A percentile compares a stretch with the other conserved stretches of the same genome.
Conservation (phyloP, 2,797 vertebrate genomes). For the Muraenolepis orangiensis region DNA sequence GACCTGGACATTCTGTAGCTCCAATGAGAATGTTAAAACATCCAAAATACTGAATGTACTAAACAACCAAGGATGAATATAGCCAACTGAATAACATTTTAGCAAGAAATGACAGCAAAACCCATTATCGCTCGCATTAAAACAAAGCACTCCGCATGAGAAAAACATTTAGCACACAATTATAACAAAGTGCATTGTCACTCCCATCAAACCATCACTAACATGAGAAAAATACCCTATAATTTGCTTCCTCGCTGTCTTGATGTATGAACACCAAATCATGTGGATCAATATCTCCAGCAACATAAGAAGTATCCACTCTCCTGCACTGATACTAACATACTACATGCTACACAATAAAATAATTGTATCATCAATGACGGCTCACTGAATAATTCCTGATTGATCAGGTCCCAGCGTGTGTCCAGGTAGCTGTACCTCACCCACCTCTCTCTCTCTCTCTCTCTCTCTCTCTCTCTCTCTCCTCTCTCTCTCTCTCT, state of each 20-base stretch:
- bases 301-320: neutral
- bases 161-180: neutral
- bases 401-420: neutral
- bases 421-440: too few species aligned
- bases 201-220: neutral
- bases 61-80: neutral
- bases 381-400: neutral
- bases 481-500: too few species aligned
- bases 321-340: neutral
- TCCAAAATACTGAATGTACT: neutral
- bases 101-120: neutral
- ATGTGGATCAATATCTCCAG: neutral
- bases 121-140: neutral
- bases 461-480: too few species aligned
- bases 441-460: too few species aligned
- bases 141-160: neutral
- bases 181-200: neutral
- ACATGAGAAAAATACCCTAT: neutral
- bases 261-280: neutral
- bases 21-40: neutral
- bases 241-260: neutral
- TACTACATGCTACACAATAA: neutral
- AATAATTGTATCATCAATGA: neutral
- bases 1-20: neutral
- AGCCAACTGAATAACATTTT: neutral